phyloP scores from a whole-genome alignment of 2,797 vertebrate genomes.

The Avahi laniger region DNA sequence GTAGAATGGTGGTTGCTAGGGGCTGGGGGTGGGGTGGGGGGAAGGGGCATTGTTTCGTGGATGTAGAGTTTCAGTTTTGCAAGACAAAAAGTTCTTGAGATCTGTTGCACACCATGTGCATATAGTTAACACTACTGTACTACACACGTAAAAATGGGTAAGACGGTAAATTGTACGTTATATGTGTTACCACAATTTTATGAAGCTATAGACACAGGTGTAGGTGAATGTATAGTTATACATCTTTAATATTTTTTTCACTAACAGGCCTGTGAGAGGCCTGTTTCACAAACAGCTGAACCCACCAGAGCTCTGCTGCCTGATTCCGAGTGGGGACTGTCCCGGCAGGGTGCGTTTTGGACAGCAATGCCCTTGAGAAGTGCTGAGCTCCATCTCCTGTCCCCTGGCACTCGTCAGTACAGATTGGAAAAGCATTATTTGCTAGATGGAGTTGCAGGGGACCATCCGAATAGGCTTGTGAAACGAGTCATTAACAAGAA shows the following conservation, averaged over 20 bases:
- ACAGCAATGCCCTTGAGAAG: neutral
- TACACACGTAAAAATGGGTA: neutral
- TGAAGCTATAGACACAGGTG: neutral
- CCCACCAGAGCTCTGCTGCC: neutral
- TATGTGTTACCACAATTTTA: neutral
- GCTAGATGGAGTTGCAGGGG: neutral
- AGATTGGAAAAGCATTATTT: constrained; percentile 14
- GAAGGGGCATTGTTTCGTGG: too few relatives aligned
- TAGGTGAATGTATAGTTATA: neutral
- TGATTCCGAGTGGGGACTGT: neutral
- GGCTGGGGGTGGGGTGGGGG: too few relatives aligned
- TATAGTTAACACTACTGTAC: fast-evolving
- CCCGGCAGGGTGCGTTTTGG: neutral
- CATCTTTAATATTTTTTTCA: neutral
- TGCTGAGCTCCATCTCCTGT: neutral
- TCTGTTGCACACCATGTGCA: fast-evolving
- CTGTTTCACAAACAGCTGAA: neutral
- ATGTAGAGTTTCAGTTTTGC: neutral
- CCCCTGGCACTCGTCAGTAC: constrained; percentile 55
- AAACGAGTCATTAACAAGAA: constrained; percentile 30
- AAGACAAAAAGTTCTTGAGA: neutral
- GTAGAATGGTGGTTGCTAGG: too few relatives aligned
- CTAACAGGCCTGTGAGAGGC: neutral
- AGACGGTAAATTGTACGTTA: neutral
- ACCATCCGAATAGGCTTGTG: constrained; percentile 43